Base-by-base conservation (phyloP, 2,888 invertebrate species). In the Lepidocyrtoides sp. region DNA sequence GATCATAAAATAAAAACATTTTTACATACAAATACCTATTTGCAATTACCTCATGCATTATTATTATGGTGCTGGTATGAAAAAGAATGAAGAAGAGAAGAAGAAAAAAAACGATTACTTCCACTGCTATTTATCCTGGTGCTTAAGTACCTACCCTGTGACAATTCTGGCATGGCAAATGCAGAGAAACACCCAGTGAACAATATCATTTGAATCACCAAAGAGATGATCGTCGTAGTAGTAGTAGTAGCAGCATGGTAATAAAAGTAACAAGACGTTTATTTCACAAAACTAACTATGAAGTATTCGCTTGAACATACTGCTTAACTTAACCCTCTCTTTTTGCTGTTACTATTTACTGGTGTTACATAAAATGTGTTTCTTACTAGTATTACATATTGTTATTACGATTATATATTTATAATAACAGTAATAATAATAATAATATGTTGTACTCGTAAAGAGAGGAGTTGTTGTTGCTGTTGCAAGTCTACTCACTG, bases 401-500 rank as follows among this genome's bases (percentile, higher is more conserved):
- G 17, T 20, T 36, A 41, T 36, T 36, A 41, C 44, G 20, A 36
- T 75, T 75, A 75, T 48, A 48, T 75, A 48, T 75, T 48, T 75
- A 75, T 75, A 75, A 75, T 75, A 75, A 75, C 66, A 5, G 66
- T 36, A 69, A 69, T 69, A 69, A 69, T 69, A 69, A 69, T 48
- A 75, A 48, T 75, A 75, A 26, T 20, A 75, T 26, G 75, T 75
- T 75, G 44, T 44, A 26, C 75, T 75, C 48, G 23, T 23, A 72
- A 2, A 72, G 12, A 72, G 12, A 48, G 44, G 5, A 23, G 8
- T 20, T 69, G 41, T 41, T 7, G 5, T 75, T n/a, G 7, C 66
- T 23, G 17, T 12, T 7, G 23, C 26, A 10, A 26, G 60, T 75
- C 48, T 75, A 0, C 26, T 8, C 1, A 48, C 17, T 75, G 12